phyloP scores from a whole-genome alignment of 2,113 vertebrate species.

The Macquaria australasica region DNA sequence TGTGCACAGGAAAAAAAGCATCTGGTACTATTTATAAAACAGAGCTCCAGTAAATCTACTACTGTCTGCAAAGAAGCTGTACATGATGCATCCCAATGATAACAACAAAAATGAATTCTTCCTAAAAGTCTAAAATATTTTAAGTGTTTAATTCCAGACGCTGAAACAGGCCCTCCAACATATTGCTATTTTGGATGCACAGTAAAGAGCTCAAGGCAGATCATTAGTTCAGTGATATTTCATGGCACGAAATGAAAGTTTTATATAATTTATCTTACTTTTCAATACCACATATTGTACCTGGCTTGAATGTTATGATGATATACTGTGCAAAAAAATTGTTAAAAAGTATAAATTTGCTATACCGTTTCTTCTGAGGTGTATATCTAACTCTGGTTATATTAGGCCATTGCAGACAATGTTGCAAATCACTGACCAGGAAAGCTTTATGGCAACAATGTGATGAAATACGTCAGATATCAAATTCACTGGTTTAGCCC shows the following conservation, averaged over 20 bases:
- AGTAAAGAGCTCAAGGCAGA: neutral
- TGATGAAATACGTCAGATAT: neutral
- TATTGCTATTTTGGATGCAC: neutral
- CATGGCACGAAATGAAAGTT: neutral
- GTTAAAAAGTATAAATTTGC: neutral
- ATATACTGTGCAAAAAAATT: neutral
- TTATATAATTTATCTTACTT: neutral
- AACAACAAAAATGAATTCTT: neutral
- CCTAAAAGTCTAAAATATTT: neutral
- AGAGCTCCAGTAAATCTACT: conserved; percentile 6
- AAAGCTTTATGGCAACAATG: neutral
- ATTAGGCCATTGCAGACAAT: neutral
- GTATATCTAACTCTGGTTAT: neutral
- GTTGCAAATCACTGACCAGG: neutral
- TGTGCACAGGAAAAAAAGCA: conserved; percentile 6
- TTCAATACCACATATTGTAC: neutral
- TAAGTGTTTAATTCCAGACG: neutral
- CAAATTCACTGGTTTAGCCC: neutral
- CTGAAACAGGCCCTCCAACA: neutral
- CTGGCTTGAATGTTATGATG: neutral
- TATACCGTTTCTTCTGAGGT: neutral
- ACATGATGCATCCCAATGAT: neutral
- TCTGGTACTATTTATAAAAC: conserved; percentile 9
- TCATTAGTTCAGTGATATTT: neutral
- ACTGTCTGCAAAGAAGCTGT: conserved; percentile 8